Evolutionary conservation across 92 coral and sea anemone species (phyloP).

Genomic region (Zoanthus sansibaricus): DNA sequence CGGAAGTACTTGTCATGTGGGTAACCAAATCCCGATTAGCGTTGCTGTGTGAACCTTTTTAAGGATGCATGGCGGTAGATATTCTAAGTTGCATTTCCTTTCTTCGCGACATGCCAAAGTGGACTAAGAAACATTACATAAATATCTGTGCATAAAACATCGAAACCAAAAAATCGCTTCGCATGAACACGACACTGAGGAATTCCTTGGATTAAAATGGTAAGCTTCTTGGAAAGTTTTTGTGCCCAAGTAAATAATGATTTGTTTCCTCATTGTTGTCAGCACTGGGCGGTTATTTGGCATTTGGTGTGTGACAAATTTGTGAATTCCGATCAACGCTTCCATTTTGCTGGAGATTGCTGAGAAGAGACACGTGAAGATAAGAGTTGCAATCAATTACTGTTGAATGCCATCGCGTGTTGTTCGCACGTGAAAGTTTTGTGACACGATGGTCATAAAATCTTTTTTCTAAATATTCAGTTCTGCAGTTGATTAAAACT

Average conservation of each 20-base stretch:
- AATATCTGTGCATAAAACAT: slow-evolving; percentile 7
- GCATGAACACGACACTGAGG: neutral
- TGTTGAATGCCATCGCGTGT: neutral
- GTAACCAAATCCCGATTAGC: neutral
- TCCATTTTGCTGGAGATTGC: neutral
- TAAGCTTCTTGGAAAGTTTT: slow-evolving; percentile 4
- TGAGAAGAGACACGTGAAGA: neutral
- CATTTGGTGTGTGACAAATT: slow-evolving; percentile 37
- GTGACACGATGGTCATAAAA: neutral
- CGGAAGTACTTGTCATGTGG: slow-evolving; percentile 1
- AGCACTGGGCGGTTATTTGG: neutral
- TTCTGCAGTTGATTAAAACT: neutral
- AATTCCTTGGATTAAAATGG: slow-evolving; percentile 6
- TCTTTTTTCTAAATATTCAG: neutral
- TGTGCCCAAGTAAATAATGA: slow-evolving; percentile 30
- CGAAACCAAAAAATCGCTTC: neutral
- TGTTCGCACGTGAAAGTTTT: neutral
- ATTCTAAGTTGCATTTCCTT: neutral
- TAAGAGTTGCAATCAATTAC: neutral
- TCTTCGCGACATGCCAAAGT: neutral
- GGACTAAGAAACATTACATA: slow-evolving; percentile 3
- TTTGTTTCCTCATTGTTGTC: neutral
- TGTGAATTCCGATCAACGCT: slow-evolving; percentile 44
- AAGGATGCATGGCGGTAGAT: neutral
- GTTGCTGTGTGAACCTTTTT: neutral